Evolutionary conservation across 2,113 vertebrate species (phyloP).

Genomic region (Myotis davidii): DNA sequence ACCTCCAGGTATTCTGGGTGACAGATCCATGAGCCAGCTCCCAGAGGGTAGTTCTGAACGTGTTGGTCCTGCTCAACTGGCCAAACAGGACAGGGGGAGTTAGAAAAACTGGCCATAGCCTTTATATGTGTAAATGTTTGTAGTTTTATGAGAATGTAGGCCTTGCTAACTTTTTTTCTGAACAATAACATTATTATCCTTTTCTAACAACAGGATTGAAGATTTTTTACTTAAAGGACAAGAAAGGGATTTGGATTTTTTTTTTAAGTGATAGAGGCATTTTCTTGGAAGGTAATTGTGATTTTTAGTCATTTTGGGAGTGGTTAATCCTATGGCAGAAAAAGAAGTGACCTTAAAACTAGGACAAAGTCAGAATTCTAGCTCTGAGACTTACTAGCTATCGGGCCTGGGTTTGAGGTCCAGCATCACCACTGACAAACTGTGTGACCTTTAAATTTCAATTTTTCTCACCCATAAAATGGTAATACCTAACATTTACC

Average conservation of each 20-base stretch:
- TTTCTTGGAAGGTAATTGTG: background rate
- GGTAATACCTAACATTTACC: background rate
- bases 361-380: background rate
- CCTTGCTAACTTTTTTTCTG: background rate
- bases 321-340: background rate
- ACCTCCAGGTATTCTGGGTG: background rate
- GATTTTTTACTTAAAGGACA: constrained; percentile 30
- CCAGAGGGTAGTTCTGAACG: background rate
- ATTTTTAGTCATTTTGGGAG: background rate
- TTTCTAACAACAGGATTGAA: background rate
- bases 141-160: background rate
- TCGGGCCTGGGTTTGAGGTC: background rate
- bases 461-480: background rate
- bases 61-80: background rate
- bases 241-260: background rate
- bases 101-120: background rate
- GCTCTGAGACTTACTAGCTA: background rate
- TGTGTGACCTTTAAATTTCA: background rate
- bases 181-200: background rate
- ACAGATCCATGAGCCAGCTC: background rate
- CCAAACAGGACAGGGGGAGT: background rate
- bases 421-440: background rate
- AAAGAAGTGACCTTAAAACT: background rate
- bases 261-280: background rate
- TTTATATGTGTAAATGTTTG: background rate